phyloP scores from a whole-genome alignment of 1,140 invertebrate species.

The Hyles euphorbiae region DNA sequence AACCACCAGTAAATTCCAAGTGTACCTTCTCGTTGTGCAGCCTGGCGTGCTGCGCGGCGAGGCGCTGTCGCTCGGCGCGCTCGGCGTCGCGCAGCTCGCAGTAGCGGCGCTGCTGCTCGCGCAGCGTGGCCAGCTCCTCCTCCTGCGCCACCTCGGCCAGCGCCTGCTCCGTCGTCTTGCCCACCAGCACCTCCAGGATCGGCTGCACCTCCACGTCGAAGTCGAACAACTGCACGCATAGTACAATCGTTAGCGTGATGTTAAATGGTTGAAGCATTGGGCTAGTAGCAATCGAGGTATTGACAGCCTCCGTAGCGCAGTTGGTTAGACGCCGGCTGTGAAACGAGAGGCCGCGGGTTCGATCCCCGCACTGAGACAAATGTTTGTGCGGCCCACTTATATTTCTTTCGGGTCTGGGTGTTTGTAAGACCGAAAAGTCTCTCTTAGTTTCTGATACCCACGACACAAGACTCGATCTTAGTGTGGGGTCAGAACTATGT shows the following conservation, averaged over 20 bases:
- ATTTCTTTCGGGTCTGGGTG: too few relatives aligned
- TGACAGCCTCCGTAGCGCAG: too few relatives aligned
- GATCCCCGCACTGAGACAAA: too few relatives aligned
- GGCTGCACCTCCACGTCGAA: conserved; percentile 93
- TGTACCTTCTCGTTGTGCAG: conserved; percentile 46
- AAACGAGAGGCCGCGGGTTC: too few relatives aligned
- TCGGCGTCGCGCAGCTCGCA: conserved; percentile 87
- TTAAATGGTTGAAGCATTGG: not conserved
- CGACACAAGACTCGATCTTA: too few relatives aligned
- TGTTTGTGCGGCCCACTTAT: too few relatives aligned
- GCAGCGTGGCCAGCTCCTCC: conserved; percentile 83
- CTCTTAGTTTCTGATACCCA: too few relatives aligned
- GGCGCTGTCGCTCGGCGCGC: conserved; percentile 78
- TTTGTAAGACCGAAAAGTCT: too few relatives aligned
- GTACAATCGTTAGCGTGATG: not conserved
- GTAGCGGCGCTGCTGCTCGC: conserved; percentile 86
- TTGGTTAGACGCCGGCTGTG: too few relatives aligned
- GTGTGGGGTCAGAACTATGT: too few relatives aligned
- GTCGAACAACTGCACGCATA: conserved; percentile 82
- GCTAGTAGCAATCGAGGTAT: too few relatives aligned
- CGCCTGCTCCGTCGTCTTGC: conserved; percentile 91
- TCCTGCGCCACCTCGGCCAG: conserved; percentile 89
- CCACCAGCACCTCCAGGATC: conserved; percentile 90
- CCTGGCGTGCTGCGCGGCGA: conserved; percentile 46
- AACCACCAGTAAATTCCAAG: too few relatives aligned